Percentiles rank a stretch among this genome's conserved stretches.
Conservation (phyloP, 2,113 vertebrate genomes). For the Tachysurus fulvidraco region DNA sequence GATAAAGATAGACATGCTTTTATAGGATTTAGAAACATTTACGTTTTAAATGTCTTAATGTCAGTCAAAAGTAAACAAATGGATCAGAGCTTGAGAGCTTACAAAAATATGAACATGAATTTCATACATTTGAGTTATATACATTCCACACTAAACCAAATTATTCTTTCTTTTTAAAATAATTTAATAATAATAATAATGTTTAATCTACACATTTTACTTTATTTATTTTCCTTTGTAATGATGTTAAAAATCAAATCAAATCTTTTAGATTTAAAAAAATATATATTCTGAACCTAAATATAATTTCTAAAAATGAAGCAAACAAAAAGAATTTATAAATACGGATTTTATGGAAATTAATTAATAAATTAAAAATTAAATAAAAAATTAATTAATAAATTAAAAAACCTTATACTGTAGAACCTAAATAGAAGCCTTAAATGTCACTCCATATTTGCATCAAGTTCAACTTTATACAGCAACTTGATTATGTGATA, state of each 20-base stretch:
- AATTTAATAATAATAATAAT: no score
- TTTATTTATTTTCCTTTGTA: no score
- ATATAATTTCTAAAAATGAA: not conserved
- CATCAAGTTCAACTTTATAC: no score
- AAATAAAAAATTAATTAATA: no score
- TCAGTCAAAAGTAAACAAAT: not conserved
- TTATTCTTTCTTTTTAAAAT: not conserved
- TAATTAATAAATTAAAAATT: no score
- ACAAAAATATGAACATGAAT: not conserved
- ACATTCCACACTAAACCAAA: not conserved
- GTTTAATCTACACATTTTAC: not conserved
- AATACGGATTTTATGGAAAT: not conserved
- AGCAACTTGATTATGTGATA: no score
- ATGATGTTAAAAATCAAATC: not conserved
- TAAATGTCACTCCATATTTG: no score
- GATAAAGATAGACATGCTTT: not conserved
- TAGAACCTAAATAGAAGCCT: no score
- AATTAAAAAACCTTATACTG: no score
- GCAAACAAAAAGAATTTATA: not conserved
- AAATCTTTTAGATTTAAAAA: not conserved
- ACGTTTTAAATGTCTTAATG: not conserved
- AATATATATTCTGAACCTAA: not conserved
- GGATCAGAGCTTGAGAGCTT: not conserved
- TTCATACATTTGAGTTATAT: not conserved
- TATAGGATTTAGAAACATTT: no score